These are phyloP conservation scores for Gibbula magus DNA, from an alignment of 2,888 invertebrate genomes.

Conservation along the genomic window DNA sequence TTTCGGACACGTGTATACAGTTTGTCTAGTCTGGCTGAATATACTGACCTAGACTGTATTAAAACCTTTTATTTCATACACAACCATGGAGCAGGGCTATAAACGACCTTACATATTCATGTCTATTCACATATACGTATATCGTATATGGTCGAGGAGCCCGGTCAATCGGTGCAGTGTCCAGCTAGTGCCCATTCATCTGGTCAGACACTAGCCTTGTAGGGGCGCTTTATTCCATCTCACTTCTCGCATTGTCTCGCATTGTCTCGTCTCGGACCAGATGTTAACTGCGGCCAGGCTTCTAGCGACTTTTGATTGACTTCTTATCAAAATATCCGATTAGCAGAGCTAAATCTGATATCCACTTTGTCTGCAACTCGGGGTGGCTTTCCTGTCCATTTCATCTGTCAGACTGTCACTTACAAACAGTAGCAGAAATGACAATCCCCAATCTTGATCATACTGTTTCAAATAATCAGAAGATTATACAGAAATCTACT, in stretches of 20 bases:
- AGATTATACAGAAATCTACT: too few relatives aligned
- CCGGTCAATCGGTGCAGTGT: slow-evolving; percentile 12
- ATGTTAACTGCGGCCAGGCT: slow-evolving; percentile 6
- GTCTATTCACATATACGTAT: not conserved
- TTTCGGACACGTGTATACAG: too few relatives aligned
- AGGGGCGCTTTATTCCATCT: slow-evolving; percentile 4
- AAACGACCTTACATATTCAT: not conserved
- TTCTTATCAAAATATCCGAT: slow-evolving; percentile 24
- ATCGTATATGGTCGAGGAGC: not conserved
- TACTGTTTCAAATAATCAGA: too few relatives aligned
- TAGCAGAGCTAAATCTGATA: not conserved
- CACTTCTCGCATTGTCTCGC: not conserved
- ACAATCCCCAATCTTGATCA: too few relatives aligned
- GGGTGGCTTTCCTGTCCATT: too few relatives aligned
- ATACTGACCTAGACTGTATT: too few relatives aligned
- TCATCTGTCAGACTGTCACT: too few relatives aligned
- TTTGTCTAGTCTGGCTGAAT: too few relatives aligned
- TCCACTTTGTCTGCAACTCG: too few relatives aligned
- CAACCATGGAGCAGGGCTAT: not conserved
- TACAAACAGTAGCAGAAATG: too few relatives aligned
- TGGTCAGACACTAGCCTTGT: not conserved
- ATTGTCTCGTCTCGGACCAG: not conserved
- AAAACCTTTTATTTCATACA: too few relatives aligned
- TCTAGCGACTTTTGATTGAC: slow-evolving; percentile 22
- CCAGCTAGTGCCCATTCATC: not conserved